A percentile compares a stretch with the other conserved stretches of the same genome.
These are phyloP conservation scores for Calliopum simillimum DNA, from an alignment of 2,888 invertebrate genomes.

Conservation along the genomic window DNA sequence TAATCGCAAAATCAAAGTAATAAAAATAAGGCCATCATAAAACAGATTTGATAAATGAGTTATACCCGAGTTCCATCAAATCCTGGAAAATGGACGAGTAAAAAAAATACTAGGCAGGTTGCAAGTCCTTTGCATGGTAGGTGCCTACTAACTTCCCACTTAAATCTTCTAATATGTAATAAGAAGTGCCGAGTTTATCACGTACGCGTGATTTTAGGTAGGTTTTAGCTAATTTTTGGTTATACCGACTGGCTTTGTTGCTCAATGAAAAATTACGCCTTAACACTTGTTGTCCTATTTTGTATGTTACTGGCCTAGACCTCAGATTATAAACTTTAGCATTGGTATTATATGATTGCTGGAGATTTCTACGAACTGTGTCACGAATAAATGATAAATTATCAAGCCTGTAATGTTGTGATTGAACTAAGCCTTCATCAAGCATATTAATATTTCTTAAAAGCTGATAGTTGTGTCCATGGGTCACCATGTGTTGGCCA, in stretches of 20 bases:
- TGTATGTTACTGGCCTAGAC: conserved; percentile 14
- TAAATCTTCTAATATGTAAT: conserved; percentile 24
- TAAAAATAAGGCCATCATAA: too few species aligned
- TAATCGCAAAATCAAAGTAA: too few species aligned
- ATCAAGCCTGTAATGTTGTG: not conserved
- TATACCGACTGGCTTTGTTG: conserved; percentile 22
- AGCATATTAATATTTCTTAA: conserved; percentile 12
- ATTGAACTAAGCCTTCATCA: conserved; percentile 7
- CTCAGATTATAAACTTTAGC: conserved; percentile 28
- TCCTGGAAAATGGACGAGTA: too few species aligned
- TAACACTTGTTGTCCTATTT: conserved; percentile 28
- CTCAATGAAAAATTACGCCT: conserved; percentile 34
- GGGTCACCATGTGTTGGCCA: conserved; percentile 32
- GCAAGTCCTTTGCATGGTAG: conserved; percentile 31
- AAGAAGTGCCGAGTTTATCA: conserved; percentile 16
- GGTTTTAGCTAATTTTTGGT: conserved; percentile 27
- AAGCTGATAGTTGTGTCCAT: conserved; percentile 33
- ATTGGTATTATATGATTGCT: conserved; percentile 23
- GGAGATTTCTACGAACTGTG: conserved; percentile 5
- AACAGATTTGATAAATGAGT: too few species aligned
- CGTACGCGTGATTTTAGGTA: conserved; percentile 28
- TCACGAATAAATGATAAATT: conserved; percentile 12
- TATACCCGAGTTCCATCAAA: too few species aligned
- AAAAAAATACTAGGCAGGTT: not conserved
- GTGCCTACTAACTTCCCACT: not conserved